phyloP scores from a whole-genome alignment of 2,888 invertebrate genomes.

The Hyppa rectilinea region DNA sequence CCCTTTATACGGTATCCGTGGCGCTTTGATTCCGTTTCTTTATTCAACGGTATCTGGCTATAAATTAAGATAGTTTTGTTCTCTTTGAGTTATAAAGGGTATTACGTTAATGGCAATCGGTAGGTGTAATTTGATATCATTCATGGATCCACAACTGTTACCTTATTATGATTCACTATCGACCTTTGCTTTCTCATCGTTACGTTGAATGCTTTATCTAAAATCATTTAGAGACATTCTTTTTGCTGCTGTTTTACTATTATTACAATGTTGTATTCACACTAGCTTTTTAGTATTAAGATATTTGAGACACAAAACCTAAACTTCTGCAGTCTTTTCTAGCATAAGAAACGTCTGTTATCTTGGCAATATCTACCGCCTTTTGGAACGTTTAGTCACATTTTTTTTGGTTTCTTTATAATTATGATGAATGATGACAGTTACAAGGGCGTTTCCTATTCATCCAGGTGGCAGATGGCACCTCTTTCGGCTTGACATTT shows the following conservation, averaged over 20 bases:
- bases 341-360: conserved; percentile 9
- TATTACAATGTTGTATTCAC: background rate
- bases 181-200: conserved; percentile 71
- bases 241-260: conserved; percentile 2
- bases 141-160: conserved; percentile 80
- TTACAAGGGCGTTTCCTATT: conserved; percentile 75
- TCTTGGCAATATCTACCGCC: conserved; percentile 31
- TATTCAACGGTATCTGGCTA: conserved; percentile 88
- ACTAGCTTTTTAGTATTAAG: background rate
- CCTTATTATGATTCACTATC: conserved; percentile 81
- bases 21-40: conserved; percentile 88
- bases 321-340: conserved; percentile 11
- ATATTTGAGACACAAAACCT: background rate
- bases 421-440: conserved; percentile 81
- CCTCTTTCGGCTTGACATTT: conserved; percentile 62
- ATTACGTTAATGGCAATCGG: conserved; percentile 90
- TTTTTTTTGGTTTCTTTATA: conserved; percentile 74
- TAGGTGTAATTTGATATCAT: conserved; percentile 89
- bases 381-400: conserved; percentile 66
- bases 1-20: conserved; percentile 85
- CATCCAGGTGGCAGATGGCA: conserved; percentile 74
- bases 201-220: conserved; percentile 28
- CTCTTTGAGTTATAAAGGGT: conserved; percentile 89
- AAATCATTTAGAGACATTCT: conserved; percentile 6
- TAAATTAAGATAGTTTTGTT: conserved; percentile 89